phyloP scores from a whole-genome alignment of 1,140 invertebrate genomes.

The Neodiprion pinetum region DNA sequence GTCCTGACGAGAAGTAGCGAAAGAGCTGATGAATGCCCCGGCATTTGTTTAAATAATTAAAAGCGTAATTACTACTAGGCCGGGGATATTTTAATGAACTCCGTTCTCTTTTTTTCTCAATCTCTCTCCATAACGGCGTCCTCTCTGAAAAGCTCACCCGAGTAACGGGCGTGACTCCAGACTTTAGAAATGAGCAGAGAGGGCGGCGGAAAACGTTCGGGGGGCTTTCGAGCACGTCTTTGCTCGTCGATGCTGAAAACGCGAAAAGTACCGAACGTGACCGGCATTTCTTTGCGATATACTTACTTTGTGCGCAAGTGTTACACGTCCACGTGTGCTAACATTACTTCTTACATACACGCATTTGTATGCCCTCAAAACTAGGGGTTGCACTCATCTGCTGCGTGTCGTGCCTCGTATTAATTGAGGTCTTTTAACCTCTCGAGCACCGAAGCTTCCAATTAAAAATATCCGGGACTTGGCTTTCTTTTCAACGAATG shows the following conservation, averaged over 20 bases:
- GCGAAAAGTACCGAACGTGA: conserved; percentile 1
- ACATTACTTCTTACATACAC: too few relatives aligned
- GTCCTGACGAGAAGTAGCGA: background rate
- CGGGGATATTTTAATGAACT: conserved; percentile 52
- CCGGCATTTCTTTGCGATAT: conserved; percentile 1
- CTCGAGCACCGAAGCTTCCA: background rate
- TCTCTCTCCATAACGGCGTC: too few relatives aligned
- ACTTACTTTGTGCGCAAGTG: background rate
- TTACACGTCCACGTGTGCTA: background rate
- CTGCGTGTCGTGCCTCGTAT: background rate
- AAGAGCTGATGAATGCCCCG: conserved; percentile 47
- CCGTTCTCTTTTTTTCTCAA: conserved; percentile 1
- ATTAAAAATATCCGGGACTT: conserved; percentile 1
- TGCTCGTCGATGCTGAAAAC: background rate
- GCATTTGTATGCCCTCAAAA: too few relatives aligned
- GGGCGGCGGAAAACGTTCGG: background rate
- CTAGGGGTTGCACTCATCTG: too few relatives aligned
- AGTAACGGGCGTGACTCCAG: background rate
- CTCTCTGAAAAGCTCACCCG: background rate
- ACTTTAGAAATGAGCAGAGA: conserved; percentile 1
- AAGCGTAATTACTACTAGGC: conserved; percentile 49
- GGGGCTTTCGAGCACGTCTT: background rate
- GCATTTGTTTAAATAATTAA: conserved; percentile 57
- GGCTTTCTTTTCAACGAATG: too few relatives aligned
- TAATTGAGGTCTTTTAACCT: background rate